Evolutionary conservation across 2,888 invertebrate species (phyloP).

Genomic region (Heteropelma amictum): DNA sequence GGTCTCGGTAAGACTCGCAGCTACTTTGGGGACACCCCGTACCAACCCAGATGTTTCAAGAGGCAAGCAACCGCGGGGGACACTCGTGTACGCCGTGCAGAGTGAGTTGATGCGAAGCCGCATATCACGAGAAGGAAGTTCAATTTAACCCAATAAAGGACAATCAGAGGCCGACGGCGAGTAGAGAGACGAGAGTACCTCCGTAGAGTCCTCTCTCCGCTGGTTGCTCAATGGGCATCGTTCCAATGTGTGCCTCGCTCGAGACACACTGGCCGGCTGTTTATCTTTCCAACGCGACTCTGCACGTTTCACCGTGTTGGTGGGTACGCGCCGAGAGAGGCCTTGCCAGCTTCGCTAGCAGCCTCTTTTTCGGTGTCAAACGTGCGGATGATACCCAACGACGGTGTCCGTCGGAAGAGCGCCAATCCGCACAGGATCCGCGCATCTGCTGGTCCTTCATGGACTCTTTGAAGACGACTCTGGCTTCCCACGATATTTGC

Average conservation of each 20-base stretch:
- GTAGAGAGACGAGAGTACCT: conserved; percentile 65
- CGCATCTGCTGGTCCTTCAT: neutral
- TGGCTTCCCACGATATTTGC: neutral
- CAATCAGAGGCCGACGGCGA: conserved; percentile 78
- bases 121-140: conserved; percentile 78
- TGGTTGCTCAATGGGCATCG: conserved; percentile 54
- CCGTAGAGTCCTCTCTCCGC: conserved; percentile 71
- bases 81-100: conserved; percentile 1
- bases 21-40: conserved; percentile 75
- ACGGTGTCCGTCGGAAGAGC: too few species aligned
- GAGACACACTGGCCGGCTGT: neutral
- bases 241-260: conserved; percentile 20
- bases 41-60: conserved; percentile 76
- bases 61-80: conserved; percentile 74
- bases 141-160: conserved; percentile 79
- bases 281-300: neutral
- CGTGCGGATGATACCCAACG: neutral
- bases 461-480: neutral
- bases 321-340: too few species aligned
- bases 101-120: conserved; percentile 77
- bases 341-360: too few species aligned
- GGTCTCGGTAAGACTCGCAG: too few species aligned
- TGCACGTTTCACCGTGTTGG: neutral
- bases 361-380: too few species aligned
- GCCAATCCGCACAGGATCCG: too few species aligned